These are phyloP conservation scores for Centropus bengalensis DNA, from an alignment of 2,113 vertebrate genomes.

Conservation along the genomic window DNA sequence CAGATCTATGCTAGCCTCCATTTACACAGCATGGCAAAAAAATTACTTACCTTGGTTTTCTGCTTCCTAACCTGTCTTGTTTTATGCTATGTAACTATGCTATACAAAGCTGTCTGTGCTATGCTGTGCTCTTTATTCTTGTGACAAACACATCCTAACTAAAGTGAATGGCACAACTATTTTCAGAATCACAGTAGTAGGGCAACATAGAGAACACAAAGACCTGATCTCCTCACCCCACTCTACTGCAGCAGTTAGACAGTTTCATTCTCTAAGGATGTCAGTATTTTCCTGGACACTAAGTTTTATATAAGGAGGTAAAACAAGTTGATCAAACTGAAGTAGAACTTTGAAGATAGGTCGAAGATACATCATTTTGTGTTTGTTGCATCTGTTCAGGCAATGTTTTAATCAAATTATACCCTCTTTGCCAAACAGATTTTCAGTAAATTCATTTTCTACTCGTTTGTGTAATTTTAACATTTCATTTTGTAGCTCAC, in stretches of 20 bases:
- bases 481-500: constrained; percentile 28
- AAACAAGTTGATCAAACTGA: constrained; percentile 47
- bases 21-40: background rate
- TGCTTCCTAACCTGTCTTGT: background rate
- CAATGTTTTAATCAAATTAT: background rate
- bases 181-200: background rate
- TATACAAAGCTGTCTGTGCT: background rate
- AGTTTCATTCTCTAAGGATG: background rate
- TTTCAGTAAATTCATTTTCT: background rate
- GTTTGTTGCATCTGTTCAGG: background rate
- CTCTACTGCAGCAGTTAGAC: background rate
- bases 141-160: background rate
- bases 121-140: background rate
- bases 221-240: background rate
- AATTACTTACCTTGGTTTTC: background rate
- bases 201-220: background rate
- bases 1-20: background rate
- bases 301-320: background rate
- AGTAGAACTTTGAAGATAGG: background rate
- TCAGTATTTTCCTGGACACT: background rate
- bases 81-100: background rate
- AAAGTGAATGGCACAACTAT: background rate
- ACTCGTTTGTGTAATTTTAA: constrained; percentile 31
- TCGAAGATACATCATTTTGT: background rate
- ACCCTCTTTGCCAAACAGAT: background rate